A percentile compares a stretch with the other conserved stretches of the same genome.
Evolutionary conservation across 92 coral and sea anemone species (phyloP).

Genomic region (Micromussa lordhowensis): DNA sequence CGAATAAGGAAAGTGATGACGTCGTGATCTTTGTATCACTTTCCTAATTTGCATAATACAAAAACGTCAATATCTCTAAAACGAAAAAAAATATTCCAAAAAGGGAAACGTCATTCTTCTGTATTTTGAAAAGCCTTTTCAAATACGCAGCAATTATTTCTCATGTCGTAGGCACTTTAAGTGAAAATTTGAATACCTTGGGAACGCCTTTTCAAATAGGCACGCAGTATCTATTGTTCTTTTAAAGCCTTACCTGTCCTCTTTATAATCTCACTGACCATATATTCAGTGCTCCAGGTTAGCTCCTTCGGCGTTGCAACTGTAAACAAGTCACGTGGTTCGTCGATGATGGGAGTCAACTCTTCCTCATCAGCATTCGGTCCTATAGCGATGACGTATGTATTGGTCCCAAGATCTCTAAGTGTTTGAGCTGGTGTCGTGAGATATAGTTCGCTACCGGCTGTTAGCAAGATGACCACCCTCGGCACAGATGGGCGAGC

Average conservation of each 20-base stretch:
- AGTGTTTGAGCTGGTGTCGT: slow-evolving; percentile 66
- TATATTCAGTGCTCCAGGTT: slow-evolving; percentile 22
- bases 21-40: too few species aligned
- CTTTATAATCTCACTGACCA: slow-evolving; percentile 27
- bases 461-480: slow-evolving; percentile 70
- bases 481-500: slow-evolving; percentile 67
- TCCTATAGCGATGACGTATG: slow-evolving; percentile 79
- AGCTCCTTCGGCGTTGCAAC: slow-evolving; percentile 42
- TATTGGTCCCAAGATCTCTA: slow-evolving; percentile 63
- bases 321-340: slow-evolving; percentile 47
- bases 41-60: too few species aligned
- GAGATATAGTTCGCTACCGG: slow-evolving; percentile 71
- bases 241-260: slow-evolving; percentile 7
- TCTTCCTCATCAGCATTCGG: slow-evolving; percentile 60
- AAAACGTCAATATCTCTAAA: too few species aligned
- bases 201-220: too few species aligned
- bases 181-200: too few species aligned
- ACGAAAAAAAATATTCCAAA: too few species aligned
- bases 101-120: too few species aligned
- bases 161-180: too few species aligned
- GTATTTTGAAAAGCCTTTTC: too few species aligned
- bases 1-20: too few species aligned
- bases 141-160: too few species aligned
- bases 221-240: too few species aligned
- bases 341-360: slow-evolving; percentile 44